Evolutionary conservation across 30 jellyfish, hydroid and myxozoan genomes (phyloP), one percentile per base, ranked within the genome.

Genomic region (Aurelia sp.): DNA sequence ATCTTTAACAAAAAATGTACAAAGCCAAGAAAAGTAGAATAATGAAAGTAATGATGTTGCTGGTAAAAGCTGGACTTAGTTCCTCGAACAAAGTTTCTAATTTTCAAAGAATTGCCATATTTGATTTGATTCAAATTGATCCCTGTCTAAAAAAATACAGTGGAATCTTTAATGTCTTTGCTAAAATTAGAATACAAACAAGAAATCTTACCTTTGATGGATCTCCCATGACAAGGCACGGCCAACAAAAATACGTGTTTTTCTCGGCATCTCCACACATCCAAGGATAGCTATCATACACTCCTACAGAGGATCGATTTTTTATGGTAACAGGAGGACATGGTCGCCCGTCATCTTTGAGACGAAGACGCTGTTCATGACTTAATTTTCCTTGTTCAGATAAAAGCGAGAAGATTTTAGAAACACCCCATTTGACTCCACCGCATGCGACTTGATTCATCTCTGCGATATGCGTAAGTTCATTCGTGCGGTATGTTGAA

Each of bases 221-320:
- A 55, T 68, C 85, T 23, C 86, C 86, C 85, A 82, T 67, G 66
- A 82, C 87, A n/a, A 71, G 64, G 23, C 86, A 82, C 10, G 92
- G 86, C 92, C 86, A 68, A 23, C 92, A 70, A 51, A 51, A 70
- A 82, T 20, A 67, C 33, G 84, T 67, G 64, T 66, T 68, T 69
- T 67, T 81, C 40, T 66, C 74, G 47, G 55, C 91, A 64, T 67
- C 83, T 19, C 83, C 91, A 81, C 91, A 64, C 53, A 65, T 67
- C 91, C 83, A 66, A 16, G 63, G 17, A 78, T 47, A 60, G 37
- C 6, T 30, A 6, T 78, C 40, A 31, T 62, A 60, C 23, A 64
- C 89, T 21, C 84, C 5, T 30, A 33, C 89, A 60, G 69, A 21
- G 62, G 63, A 1, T 59, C 89, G 44, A 66, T 64, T 44, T 64